A percentile compares a stretch with the other conserved stretches of the same genome.
Evolutionary conservation across 2,113 vertebrate genomes (phyloP).

Genomic region (Furnarius figulus): DNA sequence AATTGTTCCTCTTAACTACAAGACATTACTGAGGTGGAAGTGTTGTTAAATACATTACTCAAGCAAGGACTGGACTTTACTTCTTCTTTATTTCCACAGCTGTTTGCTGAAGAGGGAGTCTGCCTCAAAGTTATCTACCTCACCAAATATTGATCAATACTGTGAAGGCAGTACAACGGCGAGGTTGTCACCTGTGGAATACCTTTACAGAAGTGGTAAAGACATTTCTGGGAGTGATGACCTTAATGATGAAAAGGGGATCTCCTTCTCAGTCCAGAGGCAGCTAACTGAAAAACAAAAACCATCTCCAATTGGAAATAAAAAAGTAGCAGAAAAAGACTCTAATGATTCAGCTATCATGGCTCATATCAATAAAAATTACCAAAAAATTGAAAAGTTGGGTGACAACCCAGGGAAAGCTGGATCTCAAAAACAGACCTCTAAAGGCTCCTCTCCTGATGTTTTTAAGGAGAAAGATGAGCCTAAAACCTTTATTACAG

Average conservation of each 20-base stretch:
- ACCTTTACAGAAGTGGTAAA: slow-evolving; percentile 54
- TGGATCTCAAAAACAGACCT: slow-evolving; percentile 27
- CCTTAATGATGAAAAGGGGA: slow-evolving; percentile 59
- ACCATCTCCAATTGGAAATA: not conserved
- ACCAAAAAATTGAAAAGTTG: slow-evolving; percentile 29
- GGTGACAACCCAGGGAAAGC: not conserved
- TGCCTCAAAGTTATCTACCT: slow-evolving; percentile 72
- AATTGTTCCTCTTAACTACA: not conserved
- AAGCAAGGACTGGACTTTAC: not conserved
- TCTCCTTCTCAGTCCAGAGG: slow-evolving; percentile 47
- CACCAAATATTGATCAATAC: slow-evolving; percentile 26
- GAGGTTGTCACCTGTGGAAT: slow-evolving; percentile 75
- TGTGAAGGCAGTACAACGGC: slow-evolving; percentile 34
- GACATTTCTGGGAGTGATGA: not conserved
- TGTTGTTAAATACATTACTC: not conserved
- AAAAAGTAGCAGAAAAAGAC: not conserved
- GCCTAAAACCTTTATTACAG: slow-evolving; percentile 23
- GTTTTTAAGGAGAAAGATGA: slow-evolving; percentile 35
- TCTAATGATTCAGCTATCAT: not conserved
- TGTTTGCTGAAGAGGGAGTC: slow-evolving; percentile 77
- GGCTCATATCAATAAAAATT: slow-evolving; percentile 29
- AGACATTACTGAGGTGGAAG: not conserved
- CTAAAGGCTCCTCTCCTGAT: slow-evolving; percentile 11
- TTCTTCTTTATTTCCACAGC: slow-evolving; percentile 70
- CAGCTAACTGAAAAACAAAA: slow-evolving; percentile 53